Base-by-base conservation (phyloP, 2,888 invertebrate species). In the Tenthredo notha region DNA sequence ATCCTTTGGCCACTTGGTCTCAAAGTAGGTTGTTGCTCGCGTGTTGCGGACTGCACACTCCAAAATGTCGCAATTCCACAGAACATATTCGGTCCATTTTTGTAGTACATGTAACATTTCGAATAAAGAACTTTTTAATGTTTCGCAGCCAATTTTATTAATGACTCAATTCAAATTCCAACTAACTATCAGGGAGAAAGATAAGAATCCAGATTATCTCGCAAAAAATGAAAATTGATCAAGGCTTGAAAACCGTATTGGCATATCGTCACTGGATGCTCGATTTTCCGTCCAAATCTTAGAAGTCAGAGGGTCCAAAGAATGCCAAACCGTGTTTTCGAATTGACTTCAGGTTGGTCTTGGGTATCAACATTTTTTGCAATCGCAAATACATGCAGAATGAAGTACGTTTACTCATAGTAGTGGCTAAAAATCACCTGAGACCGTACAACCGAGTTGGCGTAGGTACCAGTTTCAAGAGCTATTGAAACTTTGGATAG, bases 401-500 rank as follows among this genome's bases (percentile, higher is more conserved):
- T 6, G 0, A 54, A 54, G n/a, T 54, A 18, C 18, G 54, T 54
- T 54, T n/a, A n/a, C 54, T 6, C n/a, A 54, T 54, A n/a, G 54
- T 54, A 54, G 54, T 54, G n/a, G 6, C 54, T 54, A 18, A 18
- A 67, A 33, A 67, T 33, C 33, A 67, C 33, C 6, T 33, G 67
- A 67, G 67, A 67, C 33, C 67, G 33, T 67, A 33, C 67, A 33
- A 67, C 67, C 67, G 18, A 6, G 67, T 5, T 33, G 67, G 25
- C 6, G 25, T 61, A n/a, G 25, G 25, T 25, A 6, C 33, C 33
- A 67, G 29, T 67, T 67, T 67, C 33, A 33, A 25, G 18, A 67
- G 33, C 33, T 67, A 33, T 67, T 33, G 72, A 74, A 74, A 74
- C 40, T 74, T 29, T n/a, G 10, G 21, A 9, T 74, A 21, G 72